Conservation (phyloP, 2,113 vertebrate genomes). For the Caranx ignobilis region DNA sequence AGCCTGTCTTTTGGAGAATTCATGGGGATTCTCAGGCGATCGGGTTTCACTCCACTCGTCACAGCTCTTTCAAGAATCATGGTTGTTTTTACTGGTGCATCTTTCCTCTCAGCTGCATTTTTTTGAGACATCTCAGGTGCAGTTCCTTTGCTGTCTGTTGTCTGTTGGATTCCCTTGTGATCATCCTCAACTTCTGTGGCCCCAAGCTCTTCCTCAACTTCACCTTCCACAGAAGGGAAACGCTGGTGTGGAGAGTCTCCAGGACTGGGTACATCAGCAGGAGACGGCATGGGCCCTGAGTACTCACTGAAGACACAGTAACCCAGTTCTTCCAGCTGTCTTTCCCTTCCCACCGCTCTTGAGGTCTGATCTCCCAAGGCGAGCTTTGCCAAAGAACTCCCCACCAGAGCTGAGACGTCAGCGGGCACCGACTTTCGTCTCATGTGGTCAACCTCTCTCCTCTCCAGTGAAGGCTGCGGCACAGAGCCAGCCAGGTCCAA, state of each 20-base stretch:
- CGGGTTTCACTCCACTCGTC: constrained; percentile 71
- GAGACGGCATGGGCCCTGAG: constrained; percentile 77
- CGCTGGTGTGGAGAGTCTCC: constrained; percentile 55
- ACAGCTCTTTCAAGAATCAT: constrained; percentile 76
- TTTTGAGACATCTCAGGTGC: constrained; percentile 44
- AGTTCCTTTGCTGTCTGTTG: constrained; percentile 32
- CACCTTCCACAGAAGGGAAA: constrained; percentile 64
- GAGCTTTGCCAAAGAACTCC: constrained; percentile 68
- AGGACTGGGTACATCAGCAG: constrained; percentile 75
- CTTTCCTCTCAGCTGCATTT: constrained; percentile 62
- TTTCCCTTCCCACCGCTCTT: constrained; percentile 39
- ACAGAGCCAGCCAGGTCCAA: constrained; percentile 74
- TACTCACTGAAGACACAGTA: constrained; percentile 77
- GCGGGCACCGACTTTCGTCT: constrained; percentile 73
- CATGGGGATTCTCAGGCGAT: constrained; percentile 77
- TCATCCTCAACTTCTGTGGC: constrained; percentile 17
- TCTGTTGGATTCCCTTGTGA: constrained; percentile 33
- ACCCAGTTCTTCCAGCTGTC: constrained; percentile 68
- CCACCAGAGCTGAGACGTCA: constrained; percentile 63
- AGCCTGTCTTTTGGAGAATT: constrained; percentile 69
- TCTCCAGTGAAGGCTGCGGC: constrained; percentile 55
- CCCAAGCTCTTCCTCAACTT: constrained; percentile 41
- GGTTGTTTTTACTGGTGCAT: constrained; percentile 51
- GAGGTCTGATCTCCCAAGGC: constrained; percentile 49
- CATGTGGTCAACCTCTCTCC: constrained; percentile 55